Percentiles rank a stretch among this genome's conserved stretches.
Evolutionary conservation across 92 coral and sea anemone species (phyloP).

Genomic region (Ricordea florida): DNA sequence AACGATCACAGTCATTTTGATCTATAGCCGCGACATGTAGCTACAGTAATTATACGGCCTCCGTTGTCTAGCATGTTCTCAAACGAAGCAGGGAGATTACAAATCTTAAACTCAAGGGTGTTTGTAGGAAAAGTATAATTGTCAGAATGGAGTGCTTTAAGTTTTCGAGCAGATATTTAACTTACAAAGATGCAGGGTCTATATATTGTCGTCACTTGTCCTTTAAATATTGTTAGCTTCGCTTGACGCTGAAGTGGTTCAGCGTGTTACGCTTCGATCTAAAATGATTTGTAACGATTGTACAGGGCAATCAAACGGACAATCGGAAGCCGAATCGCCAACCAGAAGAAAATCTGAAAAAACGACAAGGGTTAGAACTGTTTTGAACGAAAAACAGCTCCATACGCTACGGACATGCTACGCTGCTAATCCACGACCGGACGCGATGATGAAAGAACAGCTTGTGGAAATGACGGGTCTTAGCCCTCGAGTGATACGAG

Average conservation of each 20-base stretch:
- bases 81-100: constrained; percentile 36
- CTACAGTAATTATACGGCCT: too few relatives aligned
- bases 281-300: background rate
- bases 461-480: constrained; percentile 98
- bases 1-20: background rate
- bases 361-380: constrained; percentile 95
- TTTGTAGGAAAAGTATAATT: constrained; percentile 21
- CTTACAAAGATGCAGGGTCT: constrained; percentile 1
- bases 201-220: constrained; percentile 2
- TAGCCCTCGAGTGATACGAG: constrained; percentile 98
- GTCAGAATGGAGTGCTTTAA: background rate
- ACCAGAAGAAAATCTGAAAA: constrained; percentile 55
- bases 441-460: constrained; percentile 99
- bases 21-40: background rate
- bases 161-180: constrained; percentile 1
- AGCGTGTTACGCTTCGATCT: constrained; percentile 4
- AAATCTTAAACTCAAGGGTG: constrained; percentile 22
- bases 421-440: constrained; percentile 98
- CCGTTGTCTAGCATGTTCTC: too few relatives aligned
- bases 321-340: constrained; percentile 51
- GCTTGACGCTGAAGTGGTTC: background rate
- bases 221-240: constrained; percentile 25
- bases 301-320: constrained; percentile 81
- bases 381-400: constrained; percentile 93
- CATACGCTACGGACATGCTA: constrained; percentile 97